phyloP scores from a whole-genome alignment of 2,797 vertebrate genomes.

The Potorous gilbertii region DNA sequence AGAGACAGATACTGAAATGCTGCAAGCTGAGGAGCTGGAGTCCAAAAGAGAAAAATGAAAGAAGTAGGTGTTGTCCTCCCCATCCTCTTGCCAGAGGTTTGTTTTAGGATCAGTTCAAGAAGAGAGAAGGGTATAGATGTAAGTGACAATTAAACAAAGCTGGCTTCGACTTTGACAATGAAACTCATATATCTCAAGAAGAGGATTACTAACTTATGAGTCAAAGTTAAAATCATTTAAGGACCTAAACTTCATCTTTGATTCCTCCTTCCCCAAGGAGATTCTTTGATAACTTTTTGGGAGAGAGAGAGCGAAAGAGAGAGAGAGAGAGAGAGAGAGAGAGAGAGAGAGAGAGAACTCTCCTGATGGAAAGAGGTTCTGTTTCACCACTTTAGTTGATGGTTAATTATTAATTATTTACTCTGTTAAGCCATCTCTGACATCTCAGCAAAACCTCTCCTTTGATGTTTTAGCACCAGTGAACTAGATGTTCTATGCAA shows the following conservation, averaged over 20 bases:
- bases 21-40: slow-evolving; percentile 36
- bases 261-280: slow-evolving; percentile 27
- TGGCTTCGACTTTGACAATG: slow-evolving; percentile 9
- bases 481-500: not conserved
- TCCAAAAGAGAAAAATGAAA: not conserved
- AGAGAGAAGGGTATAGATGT: slow-evolving; percentile 27
- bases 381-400: not conserved
- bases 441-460: not conserved
- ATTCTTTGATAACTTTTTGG: not conserved
- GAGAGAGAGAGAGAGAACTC: not conserved
- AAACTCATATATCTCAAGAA: slow-evolving; percentile 33
- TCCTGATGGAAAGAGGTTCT: not conserved
- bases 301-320: not conserved
- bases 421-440: slow-evolving; percentile 13
- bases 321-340: too few relatives aligned
- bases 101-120: slow-evolving; percentile 34
- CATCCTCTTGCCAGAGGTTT: not conserved
- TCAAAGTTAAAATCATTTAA: slow-evolving; percentile 66
- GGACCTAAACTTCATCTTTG: slow-evolving; percentile 44
- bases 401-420: not conserved
- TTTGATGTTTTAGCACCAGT: not conserved
- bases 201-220: slow-evolving; percentile 55
- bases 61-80: not conserved
- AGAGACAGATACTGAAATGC: slow-evolving; percentile 6
- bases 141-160: slow-evolving; percentile 54